Percentiles rank a stretch among this genome's conserved stretches.
Conservation (phyloP, 2,797 vertebrate species). For the Sebastolobus alascanus region DNA sequence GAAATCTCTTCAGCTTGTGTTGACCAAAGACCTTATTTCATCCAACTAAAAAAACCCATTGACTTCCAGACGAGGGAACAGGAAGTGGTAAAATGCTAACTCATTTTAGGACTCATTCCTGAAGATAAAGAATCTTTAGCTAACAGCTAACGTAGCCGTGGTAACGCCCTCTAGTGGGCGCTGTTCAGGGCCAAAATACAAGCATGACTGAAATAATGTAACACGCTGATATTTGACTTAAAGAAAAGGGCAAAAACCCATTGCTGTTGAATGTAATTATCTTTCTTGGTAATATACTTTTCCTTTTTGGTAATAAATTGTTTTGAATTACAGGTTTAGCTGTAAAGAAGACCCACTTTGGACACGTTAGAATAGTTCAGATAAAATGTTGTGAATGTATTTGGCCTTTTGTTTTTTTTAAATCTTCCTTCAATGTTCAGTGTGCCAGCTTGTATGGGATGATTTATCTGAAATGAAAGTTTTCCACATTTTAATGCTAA, state of each 20-base stretch:
- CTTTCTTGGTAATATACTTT: no score
- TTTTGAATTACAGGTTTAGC: no score
- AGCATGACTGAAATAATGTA: background rate
- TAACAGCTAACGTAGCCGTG: background rate
- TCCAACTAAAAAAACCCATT: no score
- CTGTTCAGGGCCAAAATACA: background rate
- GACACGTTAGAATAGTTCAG: background rate
- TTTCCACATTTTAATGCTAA: background rate
- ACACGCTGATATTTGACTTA: background rate
- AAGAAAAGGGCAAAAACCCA: background rate
- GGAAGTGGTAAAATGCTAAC: no score
- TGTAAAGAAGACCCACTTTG: background rate
- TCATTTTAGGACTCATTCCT: no score
- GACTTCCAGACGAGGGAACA: no score
- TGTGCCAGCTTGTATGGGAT: background rate
- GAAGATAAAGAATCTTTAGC: background rate
- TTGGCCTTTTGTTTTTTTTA: no score
- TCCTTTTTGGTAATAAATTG: background rate
- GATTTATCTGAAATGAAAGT: background rate
- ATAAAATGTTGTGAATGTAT: background rate
- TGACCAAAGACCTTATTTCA: no score
- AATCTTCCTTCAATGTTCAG: background rate
- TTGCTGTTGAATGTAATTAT: background rate
- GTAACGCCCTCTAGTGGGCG: background rate
- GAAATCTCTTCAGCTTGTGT: no score